These are phyloP conservation scores for Cherax destructor DNA, from an alignment of 1,140 invertebrate genomes.

Conservation along the genomic window DNA sequence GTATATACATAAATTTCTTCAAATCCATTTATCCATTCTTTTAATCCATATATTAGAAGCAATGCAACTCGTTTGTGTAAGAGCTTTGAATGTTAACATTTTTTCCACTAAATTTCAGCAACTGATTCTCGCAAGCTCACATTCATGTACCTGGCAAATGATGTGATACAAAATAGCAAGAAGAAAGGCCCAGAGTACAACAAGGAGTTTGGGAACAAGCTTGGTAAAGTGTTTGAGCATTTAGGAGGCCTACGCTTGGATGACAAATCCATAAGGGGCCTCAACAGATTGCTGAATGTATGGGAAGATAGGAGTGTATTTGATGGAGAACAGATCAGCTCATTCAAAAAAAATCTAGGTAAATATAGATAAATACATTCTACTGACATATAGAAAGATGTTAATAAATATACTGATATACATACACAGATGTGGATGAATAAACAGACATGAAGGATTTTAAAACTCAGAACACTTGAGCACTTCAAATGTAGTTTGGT, in stretches of 20 bases:
- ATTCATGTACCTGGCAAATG: constrained; percentile 98
- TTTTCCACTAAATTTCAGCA: constrained; percentile 79
- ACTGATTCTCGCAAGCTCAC: constrained; percentile 91
- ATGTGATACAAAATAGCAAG: constrained; percentile 98
- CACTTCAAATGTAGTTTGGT: no score
- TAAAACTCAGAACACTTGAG: no score
- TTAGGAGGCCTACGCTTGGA: constrained; percentile 84
- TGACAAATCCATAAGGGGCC: constrained; percentile 84
- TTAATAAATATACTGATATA: no score
- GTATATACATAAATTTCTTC: no score
- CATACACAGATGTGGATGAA: no score
- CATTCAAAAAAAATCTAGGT: constrained; percentile 63
- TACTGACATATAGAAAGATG: background rate
- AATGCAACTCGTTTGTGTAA: no score
- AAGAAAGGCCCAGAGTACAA: constrained; percentile 98
- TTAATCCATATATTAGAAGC: no score
- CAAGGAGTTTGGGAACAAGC: constrained; percentile 86
- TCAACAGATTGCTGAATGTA: constrained; percentile 89
- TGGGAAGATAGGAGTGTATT: constrained; percentile 96
- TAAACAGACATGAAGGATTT: no score
- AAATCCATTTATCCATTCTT: no score
- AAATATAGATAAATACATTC: background rate
- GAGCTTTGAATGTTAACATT: background rate
- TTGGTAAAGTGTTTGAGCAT: constrained; percentile 88
- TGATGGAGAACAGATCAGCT: constrained; percentile 74